phyloP scores from a whole-genome alignment of 2,113 vertebrate genomes.

The Chionodraco myersi region DNA sequence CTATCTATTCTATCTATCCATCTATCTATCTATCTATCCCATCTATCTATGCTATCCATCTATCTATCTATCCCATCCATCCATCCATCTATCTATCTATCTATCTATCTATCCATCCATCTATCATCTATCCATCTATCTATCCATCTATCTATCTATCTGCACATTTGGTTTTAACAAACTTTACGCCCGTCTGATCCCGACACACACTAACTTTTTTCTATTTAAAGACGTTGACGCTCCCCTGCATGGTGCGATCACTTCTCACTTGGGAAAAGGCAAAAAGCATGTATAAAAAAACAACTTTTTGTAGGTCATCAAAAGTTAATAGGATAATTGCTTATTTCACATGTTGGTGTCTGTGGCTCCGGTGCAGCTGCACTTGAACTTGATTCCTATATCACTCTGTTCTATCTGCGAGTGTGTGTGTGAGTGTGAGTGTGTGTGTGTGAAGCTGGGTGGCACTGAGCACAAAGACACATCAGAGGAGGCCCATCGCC shows the following conservation, averaged over 20 bases:
- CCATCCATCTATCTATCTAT: too few species aligned
- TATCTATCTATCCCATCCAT: too few species aligned
- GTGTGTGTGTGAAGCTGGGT: conserved; percentile 43
- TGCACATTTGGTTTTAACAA: conserved; percentile 25
- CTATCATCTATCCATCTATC: too few species aligned
- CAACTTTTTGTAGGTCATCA: conserved; percentile 76
- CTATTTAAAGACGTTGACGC: conserved; percentile 50
- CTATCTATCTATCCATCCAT: too few species aligned
- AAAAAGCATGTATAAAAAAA: conserved; percentile 19
- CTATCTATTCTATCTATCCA: too few species aligned
- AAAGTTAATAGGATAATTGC: conserved; percentile 80
- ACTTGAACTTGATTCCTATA: conserved; percentile 54
- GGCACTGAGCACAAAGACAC: conserved; percentile 73
- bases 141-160: neutral
- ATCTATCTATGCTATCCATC: too few species aligned
- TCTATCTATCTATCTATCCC: too few species aligned
- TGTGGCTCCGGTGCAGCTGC: conserved; percentile 23
- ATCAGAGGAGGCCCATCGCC: conserved; percentile 71
- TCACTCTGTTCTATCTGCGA: conserved; percentile 21
- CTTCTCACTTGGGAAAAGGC: conserved; percentile 48
- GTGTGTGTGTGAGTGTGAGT: conserved; percentile 13
- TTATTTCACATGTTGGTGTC: conserved; percentile 63
- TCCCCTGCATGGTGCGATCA: conserved; percentile 20
- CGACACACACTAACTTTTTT: conserved; percentile 38
- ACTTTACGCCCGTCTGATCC: conserved; percentile 18